Evolutionary conservation across 2,113 vertebrate genomes (phyloP).

Genomic region (Delphinapterus leucas): DNA sequence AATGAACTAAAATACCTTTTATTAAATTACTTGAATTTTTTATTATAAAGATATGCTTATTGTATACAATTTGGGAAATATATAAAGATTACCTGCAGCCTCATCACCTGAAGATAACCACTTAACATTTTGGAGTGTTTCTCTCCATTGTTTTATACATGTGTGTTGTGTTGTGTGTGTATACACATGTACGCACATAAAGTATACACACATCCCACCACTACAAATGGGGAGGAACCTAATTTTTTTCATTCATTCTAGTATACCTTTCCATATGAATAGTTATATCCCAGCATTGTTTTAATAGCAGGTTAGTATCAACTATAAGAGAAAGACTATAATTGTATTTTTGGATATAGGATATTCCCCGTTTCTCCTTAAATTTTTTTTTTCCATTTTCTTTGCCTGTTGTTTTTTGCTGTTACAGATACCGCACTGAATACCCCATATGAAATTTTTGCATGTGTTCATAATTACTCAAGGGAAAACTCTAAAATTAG

Average conservation of each 20-base stretch:
- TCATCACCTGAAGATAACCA: neutral
- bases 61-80: conserved; percentile 3
- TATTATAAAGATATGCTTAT: neutral
- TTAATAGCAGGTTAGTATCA: neutral
- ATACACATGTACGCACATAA: neutral
- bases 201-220: neutral
- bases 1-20: neutral
- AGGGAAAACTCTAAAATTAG: neutral
- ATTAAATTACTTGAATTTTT: conserved; percentile 18
- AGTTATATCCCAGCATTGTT: neutral
- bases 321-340: neutral
- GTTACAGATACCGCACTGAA: neutral
- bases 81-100: neutral
- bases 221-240: neutral
- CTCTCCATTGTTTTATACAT: neutral
- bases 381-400: neutral
- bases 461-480: neutral
- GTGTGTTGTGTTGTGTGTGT: neutral
- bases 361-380: neutral
- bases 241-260: neutral
- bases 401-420: neutral
- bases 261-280: neutral
- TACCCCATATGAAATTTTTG: neutral
- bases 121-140: neutral
- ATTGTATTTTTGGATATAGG: neutral